Evolutionary conservation across 2,113 vertebrate species (phyloP).

Genomic region (Isichthys henryi): DNA sequence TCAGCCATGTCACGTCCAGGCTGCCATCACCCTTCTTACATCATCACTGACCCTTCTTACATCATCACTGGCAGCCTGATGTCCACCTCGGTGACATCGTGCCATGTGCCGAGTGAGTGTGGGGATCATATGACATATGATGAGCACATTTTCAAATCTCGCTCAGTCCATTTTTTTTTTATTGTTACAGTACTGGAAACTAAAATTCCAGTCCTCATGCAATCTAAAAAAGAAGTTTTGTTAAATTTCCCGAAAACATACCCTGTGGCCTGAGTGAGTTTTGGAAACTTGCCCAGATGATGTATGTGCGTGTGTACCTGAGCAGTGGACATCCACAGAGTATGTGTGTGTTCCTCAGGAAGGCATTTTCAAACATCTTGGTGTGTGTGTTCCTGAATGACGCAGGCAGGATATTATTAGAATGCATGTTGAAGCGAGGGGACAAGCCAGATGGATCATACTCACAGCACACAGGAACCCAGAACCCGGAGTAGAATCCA

Average conservation of each 20-base stretch:
- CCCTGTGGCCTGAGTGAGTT: neutral
- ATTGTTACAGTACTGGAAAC: neutral
- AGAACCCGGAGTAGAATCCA: constrained; percentile 72
- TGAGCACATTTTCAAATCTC: neutral
- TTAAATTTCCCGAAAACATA: neutral
- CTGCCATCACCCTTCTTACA: neutral
- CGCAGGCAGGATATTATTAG: neutral
- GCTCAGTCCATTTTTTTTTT: neutral
- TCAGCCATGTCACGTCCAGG: neutral
- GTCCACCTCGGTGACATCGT: neutral
- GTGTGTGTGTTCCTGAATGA: neutral
- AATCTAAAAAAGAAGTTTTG: neutral
- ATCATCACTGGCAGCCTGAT: neutral
- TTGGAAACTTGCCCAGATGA: neutral
- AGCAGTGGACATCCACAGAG: neutral
- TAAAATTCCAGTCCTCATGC: neutral
- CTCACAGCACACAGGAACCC: constrained; percentile 72
- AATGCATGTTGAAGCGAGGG: neutral
- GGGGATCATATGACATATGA: neutral
- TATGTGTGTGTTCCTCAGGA: neutral
- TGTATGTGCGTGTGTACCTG: neutral
- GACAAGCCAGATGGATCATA: constrained; percentile 14
- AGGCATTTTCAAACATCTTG: neutral
- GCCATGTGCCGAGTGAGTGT: neutral
- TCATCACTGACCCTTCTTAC: neutral